Conservation (phyloP, 2,888 invertebrate species). For the Drosophila algonquin region DNA sequence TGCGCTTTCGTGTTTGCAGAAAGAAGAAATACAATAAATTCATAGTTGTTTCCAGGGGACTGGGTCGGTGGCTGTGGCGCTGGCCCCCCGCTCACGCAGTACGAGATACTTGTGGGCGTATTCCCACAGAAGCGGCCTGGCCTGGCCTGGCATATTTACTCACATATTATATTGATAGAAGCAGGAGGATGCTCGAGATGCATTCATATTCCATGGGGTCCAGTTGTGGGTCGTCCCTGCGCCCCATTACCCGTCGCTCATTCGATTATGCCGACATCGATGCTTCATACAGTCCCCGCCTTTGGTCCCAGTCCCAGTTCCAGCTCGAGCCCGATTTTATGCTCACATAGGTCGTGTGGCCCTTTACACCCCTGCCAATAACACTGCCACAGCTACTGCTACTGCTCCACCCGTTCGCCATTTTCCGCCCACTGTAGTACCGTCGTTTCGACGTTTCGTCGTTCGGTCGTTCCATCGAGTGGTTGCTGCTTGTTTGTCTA, state of each 20-base stretch:
- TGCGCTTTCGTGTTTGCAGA: constrained; percentile 74
- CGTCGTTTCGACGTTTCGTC: not conserved
- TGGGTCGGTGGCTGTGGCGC: constrained; percentile 3
- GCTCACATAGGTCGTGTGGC: constrained; percentile 55
- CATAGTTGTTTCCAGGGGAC: constrained; percentile 62
- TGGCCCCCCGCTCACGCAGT: constrained; percentile 7
- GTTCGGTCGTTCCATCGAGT: constrained; percentile 45
- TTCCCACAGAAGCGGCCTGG: not conserved
- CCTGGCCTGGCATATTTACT: constrained; percentile 40
- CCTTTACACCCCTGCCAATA: constrained; percentile 43
- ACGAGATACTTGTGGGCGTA: constrained; percentile 13
- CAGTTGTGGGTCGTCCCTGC: constrained; percentile 62
- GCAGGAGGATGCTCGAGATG: constrained; percentile 51
- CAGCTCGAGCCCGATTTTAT: constrained; percentile 54
- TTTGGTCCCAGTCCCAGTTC: constrained; percentile 12
- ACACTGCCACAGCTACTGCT: not conserved
- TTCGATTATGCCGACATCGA: constrained; percentile 72
- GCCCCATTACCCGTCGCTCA: constrained; percentile 68
- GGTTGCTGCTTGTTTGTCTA: constrained; percentile 62
- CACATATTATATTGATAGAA: constrained; percentile 9
- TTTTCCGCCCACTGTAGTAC: constrained; percentile 44
- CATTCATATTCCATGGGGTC: constrained; percentile 79
- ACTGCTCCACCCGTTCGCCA: constrained; percentile 27
- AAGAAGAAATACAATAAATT: constrained; percentile 65
- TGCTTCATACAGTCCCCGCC: constrained; percentile 20